Conservation (phyloP, 2,888 invertebrate species). For the Linyphia triangularis region DNA sequence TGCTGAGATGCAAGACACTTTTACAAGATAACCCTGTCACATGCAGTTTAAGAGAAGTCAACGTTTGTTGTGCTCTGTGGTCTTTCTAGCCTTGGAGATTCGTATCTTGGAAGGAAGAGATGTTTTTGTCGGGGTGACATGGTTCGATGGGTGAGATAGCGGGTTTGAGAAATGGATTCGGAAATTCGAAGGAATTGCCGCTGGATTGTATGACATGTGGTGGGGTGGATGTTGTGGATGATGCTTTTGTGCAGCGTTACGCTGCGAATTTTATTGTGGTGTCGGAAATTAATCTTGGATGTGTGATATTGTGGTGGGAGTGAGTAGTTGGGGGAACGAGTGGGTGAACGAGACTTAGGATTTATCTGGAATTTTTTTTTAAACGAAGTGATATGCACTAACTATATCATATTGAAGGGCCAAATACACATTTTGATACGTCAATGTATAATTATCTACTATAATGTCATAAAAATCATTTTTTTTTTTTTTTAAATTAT, state of each 20-base stretch:
- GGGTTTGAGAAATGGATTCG: conserved; percentile 6
- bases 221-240: background rate
- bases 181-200: conserved; percentile 3
- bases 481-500: no score
- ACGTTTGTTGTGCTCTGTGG: background rate
- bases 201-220: no score
- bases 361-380: no score
- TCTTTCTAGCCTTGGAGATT: conserved; percentile 10
- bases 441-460: no score
- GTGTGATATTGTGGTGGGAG: background rate
- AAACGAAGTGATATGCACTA: no score
- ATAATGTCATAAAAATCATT: no score
- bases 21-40: conserved; percentile 58
- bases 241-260: background rate
- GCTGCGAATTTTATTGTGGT: background rate
- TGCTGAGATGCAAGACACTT: background rate
- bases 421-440: no score
- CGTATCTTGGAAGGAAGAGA: conserved; percentile 17
- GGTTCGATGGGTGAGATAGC: background rate
- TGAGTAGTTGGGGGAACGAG: background rate
- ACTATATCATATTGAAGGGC: no score
- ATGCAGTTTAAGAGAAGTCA: conserved; percentile 22
- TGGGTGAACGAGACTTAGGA: no score
- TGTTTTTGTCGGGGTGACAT: background rate
- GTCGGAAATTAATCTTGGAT: background rate